Percentiles rank a stretch among this genome's conserved stretches.
These are phyloP conservation scores for Colinus virginianus DNA, from an alignment of 2,113 vertebrate genomes.

Conservation along the genomic window DNA sequence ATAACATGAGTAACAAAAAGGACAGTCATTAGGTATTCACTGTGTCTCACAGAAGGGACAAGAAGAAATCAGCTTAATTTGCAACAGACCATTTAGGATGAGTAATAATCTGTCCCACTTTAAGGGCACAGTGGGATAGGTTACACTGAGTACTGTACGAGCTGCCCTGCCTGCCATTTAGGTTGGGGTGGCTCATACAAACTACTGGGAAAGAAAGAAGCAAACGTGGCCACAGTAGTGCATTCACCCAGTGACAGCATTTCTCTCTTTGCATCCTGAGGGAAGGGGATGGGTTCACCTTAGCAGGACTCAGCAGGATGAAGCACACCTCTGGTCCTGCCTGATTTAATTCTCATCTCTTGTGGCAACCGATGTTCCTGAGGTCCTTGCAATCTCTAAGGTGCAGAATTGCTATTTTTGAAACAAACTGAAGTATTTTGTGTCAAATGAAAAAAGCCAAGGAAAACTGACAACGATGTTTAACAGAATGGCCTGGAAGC, in stretches of 20 bases:
- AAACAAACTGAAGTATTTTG: neutral
- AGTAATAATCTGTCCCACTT: neutral
- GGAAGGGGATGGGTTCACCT: neutral
- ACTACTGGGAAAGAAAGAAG: fast-evolving
- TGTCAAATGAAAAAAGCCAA: neutral
- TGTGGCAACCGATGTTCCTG: fast-evolving
- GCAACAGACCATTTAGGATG: neutral
- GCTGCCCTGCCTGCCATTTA: neutral
- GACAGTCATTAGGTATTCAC: neutral
- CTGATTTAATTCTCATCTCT: neutral
- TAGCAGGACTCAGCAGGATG: neutral
- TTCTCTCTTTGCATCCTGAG: neutral
- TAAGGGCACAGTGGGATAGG: neutral
- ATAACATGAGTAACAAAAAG: neutral
- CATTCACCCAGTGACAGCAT: neutral
- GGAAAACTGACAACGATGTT: fast-evolving
- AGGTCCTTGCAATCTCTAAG: neutral
- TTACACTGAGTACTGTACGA: fast-evolving
- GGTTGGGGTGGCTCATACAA: neutral
- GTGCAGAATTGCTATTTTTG: neutral
- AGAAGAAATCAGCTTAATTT: neutral
- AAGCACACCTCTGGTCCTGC: neutral
- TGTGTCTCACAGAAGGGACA: neutral
- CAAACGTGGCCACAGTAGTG: neutral
- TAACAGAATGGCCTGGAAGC: neutral